phyloP scores from a whole-genome alignment of 1,140 invertebrate species.

The Pseudomyrmex gracilis region DNA sequence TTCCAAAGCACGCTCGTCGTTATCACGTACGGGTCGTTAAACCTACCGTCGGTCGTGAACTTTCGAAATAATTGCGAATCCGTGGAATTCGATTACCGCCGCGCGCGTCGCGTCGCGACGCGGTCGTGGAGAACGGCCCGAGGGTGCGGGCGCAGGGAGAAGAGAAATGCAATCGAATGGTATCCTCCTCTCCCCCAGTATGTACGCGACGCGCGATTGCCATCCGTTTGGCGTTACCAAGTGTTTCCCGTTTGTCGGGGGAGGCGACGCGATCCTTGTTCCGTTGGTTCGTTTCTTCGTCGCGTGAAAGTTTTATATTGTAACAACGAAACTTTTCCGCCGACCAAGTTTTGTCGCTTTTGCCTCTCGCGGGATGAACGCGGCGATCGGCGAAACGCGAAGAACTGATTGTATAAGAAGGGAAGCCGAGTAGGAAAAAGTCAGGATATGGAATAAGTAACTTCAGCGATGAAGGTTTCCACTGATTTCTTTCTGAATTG shows the following conservation, averaged over 20 bases:
- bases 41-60: constrained; percentile 51
- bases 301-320: constrained; percentile 59
- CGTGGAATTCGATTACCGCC: constrained; percentile 62
- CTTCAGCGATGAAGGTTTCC: background rate
- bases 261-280: constrained; percentile 2
- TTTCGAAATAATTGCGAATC: constrained; percentile 62
- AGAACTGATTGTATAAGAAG: background rate
- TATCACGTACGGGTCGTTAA: constrained; percentile 63
- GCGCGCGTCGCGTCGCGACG: background rate
- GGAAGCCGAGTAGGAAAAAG: constrained; percentile 1
- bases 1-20: constrained; percentile 50
- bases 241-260: constrained; percentile 10
- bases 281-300: constrained; percentile 9
- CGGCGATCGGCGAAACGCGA: background rate
- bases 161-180: constrained; percentile 36
- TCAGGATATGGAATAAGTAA: constrained; percentile 37
- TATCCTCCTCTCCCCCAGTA: background rate
- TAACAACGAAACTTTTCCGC: constrained; percentile 64
- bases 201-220: constrained; percentile 27
- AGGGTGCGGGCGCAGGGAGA: background rate
- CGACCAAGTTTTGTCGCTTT: constrained; percentile 61
- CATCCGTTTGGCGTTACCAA: constrained; percentile 18
- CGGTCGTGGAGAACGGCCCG: background rate
- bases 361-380: constrained; percentile 35
- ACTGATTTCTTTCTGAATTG: background rate